Evolutionary conservation across 2,797 vertebrate genomes (phyloP).

Genomic region (Enteromius radiatus): DNA sequence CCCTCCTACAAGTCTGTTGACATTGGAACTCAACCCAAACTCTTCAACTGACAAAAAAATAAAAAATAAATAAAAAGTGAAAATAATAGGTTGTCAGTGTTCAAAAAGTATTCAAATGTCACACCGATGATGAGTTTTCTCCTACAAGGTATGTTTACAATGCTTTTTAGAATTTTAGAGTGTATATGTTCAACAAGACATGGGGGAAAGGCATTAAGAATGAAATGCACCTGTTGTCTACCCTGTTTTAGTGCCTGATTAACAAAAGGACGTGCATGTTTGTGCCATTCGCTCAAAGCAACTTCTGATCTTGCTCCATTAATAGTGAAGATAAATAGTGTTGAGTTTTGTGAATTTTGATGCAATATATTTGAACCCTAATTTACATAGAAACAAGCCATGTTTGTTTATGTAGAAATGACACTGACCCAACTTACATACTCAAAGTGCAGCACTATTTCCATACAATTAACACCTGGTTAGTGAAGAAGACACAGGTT

Average conservation of each 20-base stretch:
- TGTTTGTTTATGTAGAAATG: not conserved
- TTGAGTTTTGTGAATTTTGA: not conserved
- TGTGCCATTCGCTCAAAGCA: not conserved
- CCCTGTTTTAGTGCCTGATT: not conserved
- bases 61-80: no score
- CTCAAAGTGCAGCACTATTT: not conserved
- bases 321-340: not conserved
- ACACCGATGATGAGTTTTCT: constrained; percentile 22
- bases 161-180: not conserved
- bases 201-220: not conserved
- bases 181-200: not conserved
- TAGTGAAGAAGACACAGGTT: not conserved
- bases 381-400: not conserved
- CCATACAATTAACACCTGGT: not conserved
- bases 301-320: not conserved
- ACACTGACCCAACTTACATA: not conserved
- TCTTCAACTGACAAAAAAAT: constrained; percentile 10
- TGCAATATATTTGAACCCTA: not conserved
- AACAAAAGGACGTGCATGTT: not conserved
- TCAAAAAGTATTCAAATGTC: constrained; percentile 15
- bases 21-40: constrained; percentile 33
- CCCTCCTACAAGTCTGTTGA: not conserved
- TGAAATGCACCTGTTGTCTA: not conserved
- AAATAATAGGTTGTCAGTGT: constrained; percentile 38
- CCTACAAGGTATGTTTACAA: not conserved